Evolutionary conservation across 53 echinoderm and acorn worm species (phyloP), one percentile per base, ranked within the genome.

Genomic region (Holothuria scabra): DNA sequence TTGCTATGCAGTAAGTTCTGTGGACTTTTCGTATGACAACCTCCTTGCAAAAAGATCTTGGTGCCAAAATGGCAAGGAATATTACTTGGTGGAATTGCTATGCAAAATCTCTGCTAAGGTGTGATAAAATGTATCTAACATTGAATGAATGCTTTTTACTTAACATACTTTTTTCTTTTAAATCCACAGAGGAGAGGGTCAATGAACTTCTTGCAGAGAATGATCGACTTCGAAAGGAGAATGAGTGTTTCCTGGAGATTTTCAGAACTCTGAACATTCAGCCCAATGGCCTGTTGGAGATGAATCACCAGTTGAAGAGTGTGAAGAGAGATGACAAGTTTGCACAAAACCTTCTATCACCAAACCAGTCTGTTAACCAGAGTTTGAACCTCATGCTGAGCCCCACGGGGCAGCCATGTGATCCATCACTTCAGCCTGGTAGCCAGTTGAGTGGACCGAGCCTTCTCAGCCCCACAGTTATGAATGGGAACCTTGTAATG

Each of bases 161-260:
- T 60, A 62, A 35, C 28, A 64, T 34, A 48, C 23, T 81, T 68
- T 61, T 60, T 16, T 61, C 70, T 84, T 63, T 72, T 49, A 48
- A 69, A 31, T 86, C 79, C 67, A 33, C 97, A 87, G 97, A 86
- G 57, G 93, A 94, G 65, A 92, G 92, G 66, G 90, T 97, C 67
- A 91, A 92, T n/a, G 78, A 88, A 0, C 87, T 97, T 14, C 84
- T 86, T 80, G 89, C 90, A 13, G 94, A 97, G 81, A 97, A 97
- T 64, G 91, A 90, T 29, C 86, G 75, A 34, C 88, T 97, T 65
- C 76, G 90, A 55, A 84, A 87, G 32, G 97, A 97, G 81, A 97
- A 97, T 74, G 89, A 91, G 46, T 84, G 90, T 28, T 90, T 90
- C 70, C 86, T 84, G 26, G 89, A 92, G 46, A 84, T 97, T 55